Percentiles rank a stretch among this genome's conserved stretches.
Evolutionary conservation across 2,888 invertebrate species (phyloP).

Genomic region (Caenorhabditis drosophilae): DNA sequence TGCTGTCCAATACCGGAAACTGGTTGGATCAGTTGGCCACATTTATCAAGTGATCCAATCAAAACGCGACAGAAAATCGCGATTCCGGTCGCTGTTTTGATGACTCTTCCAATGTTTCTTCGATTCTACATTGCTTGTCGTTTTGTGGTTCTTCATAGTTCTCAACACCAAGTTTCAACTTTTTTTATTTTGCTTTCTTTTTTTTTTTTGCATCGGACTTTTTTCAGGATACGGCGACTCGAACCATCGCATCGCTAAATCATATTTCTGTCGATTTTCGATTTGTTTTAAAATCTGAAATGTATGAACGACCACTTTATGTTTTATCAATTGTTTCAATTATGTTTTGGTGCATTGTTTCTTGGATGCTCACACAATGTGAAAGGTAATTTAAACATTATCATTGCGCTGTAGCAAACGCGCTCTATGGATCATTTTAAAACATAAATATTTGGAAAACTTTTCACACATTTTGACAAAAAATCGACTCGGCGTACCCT

Average conservation of each 20-base stretch:
- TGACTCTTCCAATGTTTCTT: slow-evolving; percentile 99
- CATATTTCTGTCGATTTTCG: slow-evolving; percentile 88
- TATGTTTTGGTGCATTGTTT: slow-evolving; percentile 97
- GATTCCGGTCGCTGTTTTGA: slow-evolving; percentile 83
- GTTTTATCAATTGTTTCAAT: slow-evolving; percentile 93
- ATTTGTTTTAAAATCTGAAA: slow-evolving; percentile 93
- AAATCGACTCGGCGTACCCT: too few relatives aligned
- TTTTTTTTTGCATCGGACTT: neutral
- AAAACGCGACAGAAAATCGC: slow-evolving; percentile 29
- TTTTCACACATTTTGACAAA: too few relatives aligned
- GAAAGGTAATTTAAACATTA: too few relatives aligned
- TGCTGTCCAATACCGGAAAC: slow-evolving; percentile 74
- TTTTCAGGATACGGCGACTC: slow-evolving; percentile 85
- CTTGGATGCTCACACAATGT: slow-evolving; percentile 96
- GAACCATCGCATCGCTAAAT: slow-evolving; percentile 73
- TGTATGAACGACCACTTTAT: slow-evolving; percentile 84
- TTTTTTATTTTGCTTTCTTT: too few relatives aligned
- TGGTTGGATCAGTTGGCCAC: slow-evolving; percentile 44
- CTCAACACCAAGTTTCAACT: slow-evolving; percentile 76
- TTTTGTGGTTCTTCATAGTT: slow-evolving; percentile 98
- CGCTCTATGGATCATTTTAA: too few relatives aligned
- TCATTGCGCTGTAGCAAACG: too few relatives aligned
- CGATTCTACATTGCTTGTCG: slow-evolving; percentile 97
- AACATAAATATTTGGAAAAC: too few relatives aligned
- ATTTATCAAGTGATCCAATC: slow-evolving; percentile 36